Percentiles rank a stretch among this genome's conserved stretches.
Evolutionary conservation across 2,888 invertebrate genomes (phyloP).

Genomic region (Tinea trinotella): DNA sequence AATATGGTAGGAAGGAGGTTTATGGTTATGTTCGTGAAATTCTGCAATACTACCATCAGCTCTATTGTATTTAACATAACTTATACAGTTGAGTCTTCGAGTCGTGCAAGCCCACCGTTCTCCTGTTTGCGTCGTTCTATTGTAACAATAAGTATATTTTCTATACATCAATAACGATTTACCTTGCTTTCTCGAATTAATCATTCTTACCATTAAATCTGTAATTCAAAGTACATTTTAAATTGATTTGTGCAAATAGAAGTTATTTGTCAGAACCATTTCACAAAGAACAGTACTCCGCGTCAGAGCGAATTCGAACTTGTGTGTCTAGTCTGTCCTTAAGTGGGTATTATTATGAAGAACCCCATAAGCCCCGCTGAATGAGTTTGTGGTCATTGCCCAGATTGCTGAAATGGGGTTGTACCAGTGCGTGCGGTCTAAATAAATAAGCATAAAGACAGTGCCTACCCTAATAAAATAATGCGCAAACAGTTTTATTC

Average conservation of each 20-base stretch:
- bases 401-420: too few species aligned
- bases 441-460: too few species aligned
- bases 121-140: not conserved
- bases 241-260: not conserved
- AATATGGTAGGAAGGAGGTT: not conserved
- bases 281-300: too few species aligned
- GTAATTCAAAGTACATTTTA: not conserved
- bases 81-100: not conserved
- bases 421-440: too few species aligned
- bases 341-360: too few species aligned
- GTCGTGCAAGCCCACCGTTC: not conserved
- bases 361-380: too few species aligned
- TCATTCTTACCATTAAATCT: not conserved
- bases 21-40: not conserved
- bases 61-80: not conserved
- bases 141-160: slow-evolving; percentile 1
- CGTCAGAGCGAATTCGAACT: too few species aligned
- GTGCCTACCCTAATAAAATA: too few species aligned
- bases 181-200: not conserved
- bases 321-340: too few species aligned
- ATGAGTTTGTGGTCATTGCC: too few species aligned
- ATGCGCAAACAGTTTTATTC: too few species aligned
- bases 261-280: not conserved
- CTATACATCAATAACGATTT: not conserved
- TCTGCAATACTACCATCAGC: not conserved